Evolutionary conservation across 2,888 invertebrate genomes (phyloP).

Genomic region (Girardia tigrina): DNA sequence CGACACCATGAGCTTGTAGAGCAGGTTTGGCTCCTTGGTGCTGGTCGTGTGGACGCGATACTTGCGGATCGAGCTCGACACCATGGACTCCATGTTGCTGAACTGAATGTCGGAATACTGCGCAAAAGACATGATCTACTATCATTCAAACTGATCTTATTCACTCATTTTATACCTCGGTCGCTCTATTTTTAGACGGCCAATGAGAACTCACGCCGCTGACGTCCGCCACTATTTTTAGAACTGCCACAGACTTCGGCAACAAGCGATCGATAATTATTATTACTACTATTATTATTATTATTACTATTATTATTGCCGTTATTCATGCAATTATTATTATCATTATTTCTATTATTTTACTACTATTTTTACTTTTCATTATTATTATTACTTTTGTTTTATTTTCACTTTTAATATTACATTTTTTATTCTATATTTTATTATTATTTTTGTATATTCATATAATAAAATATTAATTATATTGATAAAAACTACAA

Average conservation of each 20-base stretch:
- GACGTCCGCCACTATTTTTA: neutral
- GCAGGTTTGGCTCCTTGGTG: constrained; percentile 3
- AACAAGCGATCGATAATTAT: neutral
- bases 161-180: neutral
- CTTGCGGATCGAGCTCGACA: constrained; percentile 9
- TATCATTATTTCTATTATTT: too few species aligned
- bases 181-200: neutral
- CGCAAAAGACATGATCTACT: neutral
- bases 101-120: constrained; percentile 3
- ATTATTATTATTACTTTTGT: too few species aligned
- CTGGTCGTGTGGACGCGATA: neutral
- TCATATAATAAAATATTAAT: too few species aligned
- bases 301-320: neutral
- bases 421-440: too few species aligned
- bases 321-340: too few species aligned
- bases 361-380: too few species aligned
- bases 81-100: constrained; percentile 9
- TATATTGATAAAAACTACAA: too few species aligned
- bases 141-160: neutral
- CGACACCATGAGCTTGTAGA: constrained; percentile 5
- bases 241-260: neutral
- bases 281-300: constrained; percentile 10
- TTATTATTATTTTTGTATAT: too few species aligned
- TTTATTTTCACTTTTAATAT: too few species aligned
- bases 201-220: neutral